A percentile compares a stretch with the other conserved stretches of the same genome.
Conservation (phyloP, 2,888 invertebrate genomes). For the Tigriopus californicus region DNA sequence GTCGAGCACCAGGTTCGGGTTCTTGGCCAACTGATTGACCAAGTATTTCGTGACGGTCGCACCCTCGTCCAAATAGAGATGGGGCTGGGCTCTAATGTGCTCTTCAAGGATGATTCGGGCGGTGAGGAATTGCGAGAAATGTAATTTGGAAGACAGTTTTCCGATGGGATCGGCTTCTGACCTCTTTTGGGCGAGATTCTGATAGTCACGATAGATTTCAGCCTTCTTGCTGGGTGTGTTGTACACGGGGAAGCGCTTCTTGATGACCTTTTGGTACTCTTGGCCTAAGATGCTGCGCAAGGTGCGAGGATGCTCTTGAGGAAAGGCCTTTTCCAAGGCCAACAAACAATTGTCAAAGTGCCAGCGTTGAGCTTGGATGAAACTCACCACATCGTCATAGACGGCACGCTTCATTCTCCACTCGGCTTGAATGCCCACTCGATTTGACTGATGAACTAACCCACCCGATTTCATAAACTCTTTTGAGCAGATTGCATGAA, state of each 20-base stretch:
- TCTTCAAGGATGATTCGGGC: conserved; percentile 39
- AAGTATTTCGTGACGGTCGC: background rate
- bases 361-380: background rate
- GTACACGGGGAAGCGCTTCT: conserved; percentile 39
- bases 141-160: conserved; percentile 35
- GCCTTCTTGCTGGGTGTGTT: conserved; percentile 34
- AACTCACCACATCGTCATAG: background rate
- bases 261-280: conserved; percentile 44
- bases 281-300: conserved; percentile 48
- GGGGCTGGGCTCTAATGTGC: conserved; percentile 26
- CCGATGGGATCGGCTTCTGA: conserved; percentile 40
- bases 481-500: no score
- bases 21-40: background rate
- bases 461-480: no score
- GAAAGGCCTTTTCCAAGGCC: background rate
- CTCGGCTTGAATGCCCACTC: background rate
- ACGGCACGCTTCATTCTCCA: background rate
- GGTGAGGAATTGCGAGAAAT: conserved; percentile 38
- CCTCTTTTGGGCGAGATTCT: conserved; percentile 24
- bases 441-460: no score
- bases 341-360: background rate
- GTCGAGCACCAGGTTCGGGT: conserved; percentile 51
- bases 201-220: conserved; percentile 29
- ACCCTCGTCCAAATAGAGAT: conserved; percentile 1
- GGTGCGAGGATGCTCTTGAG: conserved; percentile 29